Base-by-base conservation (phyloP, 1,140 invertebrate species). In the Anastatus disparis region DNA sequence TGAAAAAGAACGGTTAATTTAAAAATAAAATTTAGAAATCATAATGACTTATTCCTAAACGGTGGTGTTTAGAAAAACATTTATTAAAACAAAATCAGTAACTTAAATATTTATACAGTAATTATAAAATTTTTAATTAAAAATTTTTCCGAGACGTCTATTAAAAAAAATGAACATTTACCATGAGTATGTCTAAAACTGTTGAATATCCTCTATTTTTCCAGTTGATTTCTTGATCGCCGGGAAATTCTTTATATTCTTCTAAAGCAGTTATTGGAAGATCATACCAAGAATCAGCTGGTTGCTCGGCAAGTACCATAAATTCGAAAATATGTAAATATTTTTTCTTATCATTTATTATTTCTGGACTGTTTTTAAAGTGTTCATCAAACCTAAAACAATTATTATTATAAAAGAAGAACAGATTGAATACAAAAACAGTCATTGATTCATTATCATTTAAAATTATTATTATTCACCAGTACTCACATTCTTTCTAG, bases 201-300 rank as follows among this genome's bases (percentile, higher is more conserved):
- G 81, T 88, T 17, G 81, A 84, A 76, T 88, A 91, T 17, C 90
- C 90, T 63, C 85, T 84, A 63, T 85, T 76, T 52, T 88, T 89
- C 91, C 91, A 92, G 74, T 88, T 88, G 2, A 89, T 79, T 24
- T 85, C 52, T 4, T 77, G 74, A 76, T 91, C 86, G 1, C 90
- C 90, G 29, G 87, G 85, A 74, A 87, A 90, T 0, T 83, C 77
- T 78, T 82, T 75, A 76, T 89, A 90, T n/a, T 88, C 83, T 1
- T 80, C 52, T 44, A n/a, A 40, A 15, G 84, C 78, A 2, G 85
- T 86, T 12, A 69, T 77, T 0, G 89, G 88, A 2, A 89, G 80
- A 35, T 91, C 86, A 73, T 85, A 87, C 84, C 90, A 89, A 68
- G 83, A 80, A 78, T 89, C 87, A 0, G 88, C 84, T 0, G 86